Evolutionary conservation across 2,888 invertebrate species (phyloP).

Genomic region (Latrodectus hesperus): DNA sequence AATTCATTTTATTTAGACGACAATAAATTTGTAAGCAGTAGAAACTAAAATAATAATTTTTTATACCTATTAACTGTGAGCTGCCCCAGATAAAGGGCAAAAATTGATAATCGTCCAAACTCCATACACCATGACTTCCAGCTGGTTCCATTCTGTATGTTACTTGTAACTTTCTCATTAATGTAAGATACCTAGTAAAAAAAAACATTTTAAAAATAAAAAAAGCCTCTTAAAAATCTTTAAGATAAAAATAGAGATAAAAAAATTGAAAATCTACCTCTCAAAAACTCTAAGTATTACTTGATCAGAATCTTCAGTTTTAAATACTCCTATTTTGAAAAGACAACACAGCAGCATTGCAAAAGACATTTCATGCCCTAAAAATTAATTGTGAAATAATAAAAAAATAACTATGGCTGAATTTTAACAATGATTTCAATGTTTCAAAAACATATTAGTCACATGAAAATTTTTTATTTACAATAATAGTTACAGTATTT

Average conservation of each 20-base stretch:
- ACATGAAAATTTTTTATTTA: no score
- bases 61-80: constrained; percentile 90
- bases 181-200: constrained; percentile 83
- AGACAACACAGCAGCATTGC: constrained; percentile 95
- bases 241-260: neutral
- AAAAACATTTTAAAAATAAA: neutral
- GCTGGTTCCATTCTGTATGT: constrained; percentile 99
- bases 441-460: no score
- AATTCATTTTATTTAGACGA: neutral
- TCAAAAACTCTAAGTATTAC: constrained; percentile 86
- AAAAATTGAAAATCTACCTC: constrained; percentile 76
- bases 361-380: constrained; percentile 95
- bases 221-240: neutral
- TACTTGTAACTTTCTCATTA: constrained; percentile 89
- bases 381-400: constrained; percentile 20
- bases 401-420: neutral
- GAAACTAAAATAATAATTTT: neutral
- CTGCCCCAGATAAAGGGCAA: constrained; percentile 99
- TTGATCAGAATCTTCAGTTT: constrained; percentile 84
- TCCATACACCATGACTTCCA: constrained; percentile 99
- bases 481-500: no score
- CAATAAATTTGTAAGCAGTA: neutral
- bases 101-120: constrained; percentile 98
- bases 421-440: no score
- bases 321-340: constrained; percentile 89